Evolutionary conservation across 2,113 vertebrate species (phyloP).

Genomic region (Anser brachyrhynchus): DNA sequence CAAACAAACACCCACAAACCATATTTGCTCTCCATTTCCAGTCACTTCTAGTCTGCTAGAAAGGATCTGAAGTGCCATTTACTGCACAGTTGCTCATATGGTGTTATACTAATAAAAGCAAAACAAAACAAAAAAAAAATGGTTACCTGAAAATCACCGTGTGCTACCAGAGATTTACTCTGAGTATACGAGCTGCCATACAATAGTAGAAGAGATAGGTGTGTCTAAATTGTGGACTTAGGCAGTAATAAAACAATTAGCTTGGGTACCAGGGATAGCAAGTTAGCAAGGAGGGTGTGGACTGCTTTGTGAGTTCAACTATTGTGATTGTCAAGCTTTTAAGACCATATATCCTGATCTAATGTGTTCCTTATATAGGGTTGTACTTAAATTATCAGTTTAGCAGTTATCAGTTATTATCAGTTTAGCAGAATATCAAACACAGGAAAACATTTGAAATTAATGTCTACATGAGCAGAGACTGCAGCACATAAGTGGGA

Average conservation of each 20-base stretch:
- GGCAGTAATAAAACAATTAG: neutral
- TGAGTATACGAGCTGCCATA: neutral
- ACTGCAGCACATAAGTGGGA: neutral
- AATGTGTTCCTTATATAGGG: neutral
- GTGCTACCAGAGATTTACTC: neutral
- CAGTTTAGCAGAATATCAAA: neutral
- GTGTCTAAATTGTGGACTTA: neutral
- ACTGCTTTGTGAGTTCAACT: neutral
- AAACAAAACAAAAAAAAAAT: neutral
- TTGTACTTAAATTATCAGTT: neutral
- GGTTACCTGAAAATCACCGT: neutral
- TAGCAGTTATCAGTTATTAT: neutral
- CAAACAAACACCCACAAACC: neutral
- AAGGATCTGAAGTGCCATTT: neutral
- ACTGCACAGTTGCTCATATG: neutral
- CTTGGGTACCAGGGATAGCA: neutral
- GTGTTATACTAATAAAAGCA: neutral
- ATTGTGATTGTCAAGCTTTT: neutral
- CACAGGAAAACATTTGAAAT: neutral
- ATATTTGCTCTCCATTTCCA: neutral
- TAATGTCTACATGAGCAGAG: neutral
- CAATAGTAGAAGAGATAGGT: neutral
- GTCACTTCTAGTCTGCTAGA: neutral
- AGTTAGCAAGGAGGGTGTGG: neutral
- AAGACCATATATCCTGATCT: neutral